Evolutionary conservation across 2,113 vertebrate genomes (phyloP), one percentile per base, ranked within the genome.

Genomic region (Hippocampus guttulatus): DNA sequence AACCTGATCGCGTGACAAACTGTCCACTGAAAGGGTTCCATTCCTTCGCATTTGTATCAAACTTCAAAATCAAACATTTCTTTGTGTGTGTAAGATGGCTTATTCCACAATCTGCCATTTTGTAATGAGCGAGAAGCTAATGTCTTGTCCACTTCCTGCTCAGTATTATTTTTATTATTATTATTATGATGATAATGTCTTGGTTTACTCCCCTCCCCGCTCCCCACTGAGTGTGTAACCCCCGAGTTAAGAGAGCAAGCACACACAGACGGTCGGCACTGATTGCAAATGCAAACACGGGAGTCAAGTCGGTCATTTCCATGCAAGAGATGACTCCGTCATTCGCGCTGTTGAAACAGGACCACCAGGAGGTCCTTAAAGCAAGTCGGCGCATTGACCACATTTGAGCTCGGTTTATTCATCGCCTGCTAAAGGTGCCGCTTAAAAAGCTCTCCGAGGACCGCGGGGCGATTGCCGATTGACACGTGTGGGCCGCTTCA

Each of bases 281-380:
- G 58, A 61, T 61, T 61, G 14, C 23, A 58, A 25, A 58, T 12
- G 58, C 58, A 61, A 61, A 33, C 58, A 61, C 6, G 14, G 25
- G 2, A 30, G 58, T 61, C 5, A 33, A 61, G 27, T 61, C 27
- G 27, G 27, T 33, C 30, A 33, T 61, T 61, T 61, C 27, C 27
- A 61, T 18, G 58, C 58, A 20, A 61, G 58, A 33, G 25, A 15
- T 16, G 25, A 8, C 25, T 18, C 58, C 5, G 3, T 61, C 58
- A 61, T 33, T 8, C 6, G 33, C 8, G 58, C 27, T 61, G 25
- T 61, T 61, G 58, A 61, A 61, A 33, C 27, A 33, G 16, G 27
- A 33, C 58, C 58, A 61, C 58, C 58, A 61, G 27, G 58, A 61
- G 58, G 27, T 33, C 58, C 58, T 61, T 20, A 33, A 33, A 61